A percentile compares a stretch with the other conserved stretches of the same genome.
Conservation (phyloP, 2,888 invertebrate genomes). For the Leptopilina syphax region DNA sequence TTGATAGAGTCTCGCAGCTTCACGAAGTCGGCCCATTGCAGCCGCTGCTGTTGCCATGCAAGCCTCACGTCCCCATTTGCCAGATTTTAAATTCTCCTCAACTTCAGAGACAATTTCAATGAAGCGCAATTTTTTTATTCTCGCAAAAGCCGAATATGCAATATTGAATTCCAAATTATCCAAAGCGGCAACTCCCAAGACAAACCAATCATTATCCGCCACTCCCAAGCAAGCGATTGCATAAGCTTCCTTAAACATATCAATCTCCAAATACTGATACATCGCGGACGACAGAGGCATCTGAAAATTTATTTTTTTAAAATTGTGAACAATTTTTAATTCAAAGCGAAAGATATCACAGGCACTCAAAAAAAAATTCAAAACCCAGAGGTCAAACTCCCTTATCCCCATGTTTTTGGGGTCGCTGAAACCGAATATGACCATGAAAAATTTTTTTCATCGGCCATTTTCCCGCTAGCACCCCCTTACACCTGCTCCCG, state of each 20-base stretch:
- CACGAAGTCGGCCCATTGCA: constrained; percentile 86
- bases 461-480: too few species aligned
- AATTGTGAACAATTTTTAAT: not conserved
- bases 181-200: constrained; percentile 91
- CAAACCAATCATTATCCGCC: constrained; percentile 96
- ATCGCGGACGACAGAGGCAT: constrained; percentile 95
- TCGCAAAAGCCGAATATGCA: constrained; percentile 92
- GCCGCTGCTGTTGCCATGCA: constrained; percentile 75
- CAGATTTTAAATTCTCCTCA: constrained; percentile 74
- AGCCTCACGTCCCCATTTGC: constrained; percentile 75
- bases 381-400: too few species aligned
- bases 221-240: constrained; percentile 94
- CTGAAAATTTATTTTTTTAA: constrained; percentile 77
- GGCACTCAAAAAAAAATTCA: too few species aligned
- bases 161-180: constrained; percentile 91
- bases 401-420: too few species aligned
- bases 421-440: too few species aligned
- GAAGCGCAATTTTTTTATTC: constrained; percentile 90
- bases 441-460: too few species aligned
- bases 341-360: not conserved
- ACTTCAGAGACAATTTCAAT: constrained; percentile 83
- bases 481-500: too few species aligned
- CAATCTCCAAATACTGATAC: constrained; percentile 96
- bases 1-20: constrained; percentile 94
- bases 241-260: constrained; percentile 88